A percentile compares a stretch with the other conserved stretches of the same genome.
Conservation (phyloP, 2,113 vertebrate species). For the Xiphias gladius region DNA sequence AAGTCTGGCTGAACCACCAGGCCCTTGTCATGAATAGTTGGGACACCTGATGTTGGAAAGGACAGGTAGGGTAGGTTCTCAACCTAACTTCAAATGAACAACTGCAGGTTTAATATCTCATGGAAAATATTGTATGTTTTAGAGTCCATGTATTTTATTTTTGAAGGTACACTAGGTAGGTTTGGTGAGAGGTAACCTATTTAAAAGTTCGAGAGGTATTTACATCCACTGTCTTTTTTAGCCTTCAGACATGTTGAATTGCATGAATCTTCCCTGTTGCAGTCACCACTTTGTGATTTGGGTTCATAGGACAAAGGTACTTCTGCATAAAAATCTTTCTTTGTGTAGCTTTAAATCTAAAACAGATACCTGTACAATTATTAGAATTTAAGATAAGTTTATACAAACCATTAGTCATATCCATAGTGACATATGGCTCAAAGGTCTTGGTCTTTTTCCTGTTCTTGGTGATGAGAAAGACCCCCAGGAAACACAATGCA, state of each 20-base stretch:
- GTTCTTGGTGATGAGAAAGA: constrained; percentile 93
- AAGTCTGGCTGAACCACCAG: constrained; percentile 90
- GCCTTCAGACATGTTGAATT: neutral
- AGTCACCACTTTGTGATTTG: neutral
- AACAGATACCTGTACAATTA: neutral
- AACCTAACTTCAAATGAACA: neutral
- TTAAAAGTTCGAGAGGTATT: neutral
- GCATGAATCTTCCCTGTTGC: neutral
- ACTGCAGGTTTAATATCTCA: neutral
- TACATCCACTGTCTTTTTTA: neutral
- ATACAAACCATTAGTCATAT: constrained; percentile 92
- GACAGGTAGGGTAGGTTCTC: neutral
- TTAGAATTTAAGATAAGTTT: neutral
- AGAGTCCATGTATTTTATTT: neutral
- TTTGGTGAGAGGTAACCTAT: neutral
- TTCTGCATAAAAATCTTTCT: neutral
- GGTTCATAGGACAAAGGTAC: neutral
- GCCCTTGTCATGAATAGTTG: constrained; percentile 93
- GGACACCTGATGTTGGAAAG: constrained; percentile 85
- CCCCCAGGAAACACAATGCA: constrained; percentile 90
- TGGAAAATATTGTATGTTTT: too few species aligned
- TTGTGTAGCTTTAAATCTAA: neutral
- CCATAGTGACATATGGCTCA: constrained; percentile 96
- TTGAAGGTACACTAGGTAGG: neutral
- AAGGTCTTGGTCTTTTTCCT: constrained; percentile 90